phyloP scores from a whole-genome alignment of 2,113 vertebrate genomes.

The Archocentrus centrarchus region DNA sequence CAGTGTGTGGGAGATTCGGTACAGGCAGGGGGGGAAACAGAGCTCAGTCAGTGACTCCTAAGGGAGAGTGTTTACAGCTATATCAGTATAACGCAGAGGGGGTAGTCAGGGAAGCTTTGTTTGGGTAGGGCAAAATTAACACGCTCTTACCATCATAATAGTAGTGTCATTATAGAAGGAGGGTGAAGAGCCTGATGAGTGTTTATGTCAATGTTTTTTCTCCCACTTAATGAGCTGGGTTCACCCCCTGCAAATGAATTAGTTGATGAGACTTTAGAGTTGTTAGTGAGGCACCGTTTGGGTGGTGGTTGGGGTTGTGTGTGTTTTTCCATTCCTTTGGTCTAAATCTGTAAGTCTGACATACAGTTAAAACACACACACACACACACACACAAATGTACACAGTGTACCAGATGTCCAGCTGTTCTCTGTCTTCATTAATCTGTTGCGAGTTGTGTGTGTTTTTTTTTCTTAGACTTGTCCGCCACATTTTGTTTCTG shows the following conservation, averaged over 20 bases:
- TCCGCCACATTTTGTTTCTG: conserved; percentile 48
- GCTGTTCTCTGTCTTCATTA: conserved; percentile 70
- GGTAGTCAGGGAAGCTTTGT: conserved; percentile 67
- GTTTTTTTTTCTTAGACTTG: conserved; percentile 8
- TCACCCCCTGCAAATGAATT: conserved; percentile 45
- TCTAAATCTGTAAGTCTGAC: conserved; percentile 10
- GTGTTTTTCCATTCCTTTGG: not conserved
- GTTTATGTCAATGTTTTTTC: conserved; percentile 65
- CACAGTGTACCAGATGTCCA: conserved; percentile 39
- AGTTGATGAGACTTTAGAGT: conserved; percentile 2
- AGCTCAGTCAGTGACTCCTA: conserved; percentile 57
- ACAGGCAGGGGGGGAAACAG: conserved; percentile 8
- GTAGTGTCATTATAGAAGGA: conserved; percentile 61
- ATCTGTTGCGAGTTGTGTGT: conserved; percentile 22
- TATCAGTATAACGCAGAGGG: conserved; percentile 74
- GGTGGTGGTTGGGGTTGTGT: not conserved
- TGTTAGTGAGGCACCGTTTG: conserved; percentile 18
- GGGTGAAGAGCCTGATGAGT: conserved; percentile 56
- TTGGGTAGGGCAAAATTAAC: conserved; percentile 76
- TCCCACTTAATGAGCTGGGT: conserved; percentile 54
- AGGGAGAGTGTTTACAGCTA: conserved; percentile 67
- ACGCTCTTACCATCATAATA: conserved; percentile 58
- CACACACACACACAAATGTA: not conserved
- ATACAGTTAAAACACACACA: not conserved
- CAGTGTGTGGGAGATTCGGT: conserved; percentile 54